Conservation (phyloP, 2,888 invertebrate genomes). For the Lochmaea crataegi region DNA sequence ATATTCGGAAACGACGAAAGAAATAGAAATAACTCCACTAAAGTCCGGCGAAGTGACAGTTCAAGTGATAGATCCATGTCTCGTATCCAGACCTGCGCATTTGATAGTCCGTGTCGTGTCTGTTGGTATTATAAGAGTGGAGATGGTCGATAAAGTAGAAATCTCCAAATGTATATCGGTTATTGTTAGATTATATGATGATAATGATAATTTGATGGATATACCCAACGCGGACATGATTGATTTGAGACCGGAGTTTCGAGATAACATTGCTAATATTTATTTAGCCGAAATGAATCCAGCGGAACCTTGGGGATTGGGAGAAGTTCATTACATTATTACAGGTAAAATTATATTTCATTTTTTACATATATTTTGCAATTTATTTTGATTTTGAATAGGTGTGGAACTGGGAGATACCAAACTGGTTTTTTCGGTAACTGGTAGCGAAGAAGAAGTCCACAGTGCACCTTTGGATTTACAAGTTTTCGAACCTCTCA, state of each 20-base stretch:
- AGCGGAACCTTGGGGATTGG: conserved; percentile 53
- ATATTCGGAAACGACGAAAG: conserved; percentile 65
- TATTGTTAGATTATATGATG: conserved; percentile 73
- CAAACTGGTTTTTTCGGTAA: conserved; percentile 70
- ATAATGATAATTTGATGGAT: conserved; percentile 70
- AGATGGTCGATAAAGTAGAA: conserved; percentile 78
- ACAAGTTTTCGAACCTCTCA: conserved; percentile 80
- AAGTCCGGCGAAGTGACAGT: conserved; percentile 68
- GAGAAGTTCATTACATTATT: conserved; percentile 57
- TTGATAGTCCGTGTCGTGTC: conserved; percentile 68
- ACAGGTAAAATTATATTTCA: conserved; percentile 50
- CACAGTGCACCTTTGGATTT: conserved; percentile 69
- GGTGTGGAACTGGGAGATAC: conserved; percentile 74
- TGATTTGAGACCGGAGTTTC: conserved; percentile 61
- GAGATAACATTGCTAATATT: conserved; percentile 63
- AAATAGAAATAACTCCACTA: conserved; percentile 69
- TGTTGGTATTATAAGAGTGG: conserved; percentile 71
- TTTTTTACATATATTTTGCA: neutral
- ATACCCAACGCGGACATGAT: conserved; percentile 65
- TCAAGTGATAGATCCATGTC: conserved; percentile 72
- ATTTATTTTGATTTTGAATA: conserved; percentile 58
- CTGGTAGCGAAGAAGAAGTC: conserved; percentile 61
- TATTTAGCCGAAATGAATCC: conserved; percentile 46
- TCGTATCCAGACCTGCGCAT: conserved; percentile 69
- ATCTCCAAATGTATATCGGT: conserved; percentile 72